These are phyloP conservation scores for Syngnathus typhle DNA, from an alignment of 2,113 vertebrate species.

Conservation along the genomic window DNA sequence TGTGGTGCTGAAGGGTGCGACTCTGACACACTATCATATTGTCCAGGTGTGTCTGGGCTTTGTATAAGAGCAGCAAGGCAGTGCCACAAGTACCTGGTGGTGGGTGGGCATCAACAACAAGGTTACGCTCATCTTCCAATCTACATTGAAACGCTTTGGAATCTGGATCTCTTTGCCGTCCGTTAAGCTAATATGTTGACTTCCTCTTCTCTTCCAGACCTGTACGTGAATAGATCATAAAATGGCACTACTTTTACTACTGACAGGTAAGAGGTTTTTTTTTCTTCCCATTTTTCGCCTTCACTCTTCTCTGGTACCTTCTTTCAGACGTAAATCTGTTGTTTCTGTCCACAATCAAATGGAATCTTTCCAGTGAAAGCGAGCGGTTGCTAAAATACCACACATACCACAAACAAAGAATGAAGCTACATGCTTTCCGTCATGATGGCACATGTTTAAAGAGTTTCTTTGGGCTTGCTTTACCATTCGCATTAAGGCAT, in stretches of 20 bases:
- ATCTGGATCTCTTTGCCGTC: background rate
- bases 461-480: background rate
- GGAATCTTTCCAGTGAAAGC: background rate
- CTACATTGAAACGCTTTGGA: background rate
- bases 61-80: constrained; percentile 64
- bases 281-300: background rate
- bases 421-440: constrained; percentile 11
- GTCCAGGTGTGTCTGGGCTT: constrained; percentile 69
- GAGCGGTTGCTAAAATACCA: background rate
- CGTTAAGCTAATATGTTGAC: background rate
- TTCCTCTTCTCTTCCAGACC: constrained; percentile 18
- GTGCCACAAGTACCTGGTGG: background rate
- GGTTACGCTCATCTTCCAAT: constrained; percentile 19
- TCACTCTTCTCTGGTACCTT: background rate
- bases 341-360: background rate
- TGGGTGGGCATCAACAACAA: background rate
- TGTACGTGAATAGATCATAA: constrained; percentile 16
- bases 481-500: background rate
- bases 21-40: constrained; percentile 78
- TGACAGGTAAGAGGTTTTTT: constrained; percentile 57
- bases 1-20: constrained; percentile 72
- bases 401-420: background rate
- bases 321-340: background rate
- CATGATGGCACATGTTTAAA: constrained; percentile 19
- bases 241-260: constrained; percentile 53